Evolutionary conservation across 2,888 invertebrate species (phyloP), one percentile per base, ranked within the genome.

Genomic region (Molanna angustata): DNA sequence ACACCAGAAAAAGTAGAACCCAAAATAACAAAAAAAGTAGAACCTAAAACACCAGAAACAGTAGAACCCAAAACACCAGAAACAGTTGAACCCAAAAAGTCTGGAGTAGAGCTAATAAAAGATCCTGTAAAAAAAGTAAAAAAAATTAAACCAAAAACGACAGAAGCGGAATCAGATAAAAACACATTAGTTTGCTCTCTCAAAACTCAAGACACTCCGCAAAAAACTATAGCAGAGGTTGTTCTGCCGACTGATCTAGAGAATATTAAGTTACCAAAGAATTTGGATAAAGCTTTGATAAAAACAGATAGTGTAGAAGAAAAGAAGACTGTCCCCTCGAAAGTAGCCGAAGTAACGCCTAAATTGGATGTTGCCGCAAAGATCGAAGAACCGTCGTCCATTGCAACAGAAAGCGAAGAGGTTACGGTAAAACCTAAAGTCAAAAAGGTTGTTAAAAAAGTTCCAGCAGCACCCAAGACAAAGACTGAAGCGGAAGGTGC

Each of bases 361-460:
- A 49, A 49, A 31, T 32, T 21, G 6, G 44, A 35, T 4, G 20
- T 11, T 13, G 16, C 40, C 2, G 20, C 20, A 17, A 41, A 33
- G 16, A 39, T 37, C 2, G 42, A 46, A 42, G 33, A 47, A 35
- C 50, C 62, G 13, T 44, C 60, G 3, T 57, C 62, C 3, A 54
- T 63, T 19, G 56, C 63, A 6, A 35, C 61, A 17, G 55, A 18
- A 40, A 22, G 18, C 6, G 51, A 51, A 39, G 48, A 43, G 20
- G 20, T 49, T 3, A 42, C 32, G n/a, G 41, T 33, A 17, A 49
- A 49, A 21, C 73, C 72, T 62, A 73, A 74, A 59, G 68, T 73
- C 4, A 80, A 79, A 60, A 81, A 80, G 61, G 71, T 72, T 45
- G 71, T 73, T 19, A 80, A 80, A 63, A 80, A 80, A 6, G 47